Evolutionary conservation across 2,888 invertebrate species (phyloP), one percentile per base, ranked within the genome.

Genomic region (Gerris lacustris): DNA sequence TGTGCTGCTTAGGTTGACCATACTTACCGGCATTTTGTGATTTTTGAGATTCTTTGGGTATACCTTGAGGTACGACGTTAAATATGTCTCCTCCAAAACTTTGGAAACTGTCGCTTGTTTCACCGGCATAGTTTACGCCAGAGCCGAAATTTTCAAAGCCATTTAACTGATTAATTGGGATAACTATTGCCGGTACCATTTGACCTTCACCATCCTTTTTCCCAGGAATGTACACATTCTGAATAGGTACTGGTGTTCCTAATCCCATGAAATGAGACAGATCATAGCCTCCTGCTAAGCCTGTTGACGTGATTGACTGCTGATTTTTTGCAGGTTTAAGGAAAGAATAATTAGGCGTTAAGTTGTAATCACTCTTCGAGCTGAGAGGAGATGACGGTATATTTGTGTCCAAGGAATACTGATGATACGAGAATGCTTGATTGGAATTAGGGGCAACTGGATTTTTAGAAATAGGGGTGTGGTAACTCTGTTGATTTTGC

Each of bases 171-270:
- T 17, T 45, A 0, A 74, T 66, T 43, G 74, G 74, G 17, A 74
- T 74, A 63, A 74, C 74, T 18, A 74, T 72, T 6, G 74, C 74
- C 43, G 70, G 74, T 6, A 74, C 72, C 74, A 74, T 74, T 55
- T 72, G 69, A n/a, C 71, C 73, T 44, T 73, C 73, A 5, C 73
- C 73, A 11, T 31, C n/a, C 64, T 73, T 70, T 15, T 55, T 55
- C 11, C 71, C 73, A 45, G 74, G 74, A n/a, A 74, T 67, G 44
- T 70, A 66, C 5, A 74, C 72, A 17, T 67, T 67, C 67, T 45
- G 44, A 15, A 67, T 44, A 15, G 74, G 73, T 6, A 74, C 55
- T 7, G 72, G 73, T 17, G 73, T 47, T 6, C 72, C 68, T 44
- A 71, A 73, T 6, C 74, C 73, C 68, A 74, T 69, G 1, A 63